A percentile compares a stretch with the other conserved stretches of the same genome.
These are phyloP conservation scores for Arbacia lixula DNA, from an alignment of 53 echinoderm and acorn worm genomes.

Conservation along the genomic window DNA sequence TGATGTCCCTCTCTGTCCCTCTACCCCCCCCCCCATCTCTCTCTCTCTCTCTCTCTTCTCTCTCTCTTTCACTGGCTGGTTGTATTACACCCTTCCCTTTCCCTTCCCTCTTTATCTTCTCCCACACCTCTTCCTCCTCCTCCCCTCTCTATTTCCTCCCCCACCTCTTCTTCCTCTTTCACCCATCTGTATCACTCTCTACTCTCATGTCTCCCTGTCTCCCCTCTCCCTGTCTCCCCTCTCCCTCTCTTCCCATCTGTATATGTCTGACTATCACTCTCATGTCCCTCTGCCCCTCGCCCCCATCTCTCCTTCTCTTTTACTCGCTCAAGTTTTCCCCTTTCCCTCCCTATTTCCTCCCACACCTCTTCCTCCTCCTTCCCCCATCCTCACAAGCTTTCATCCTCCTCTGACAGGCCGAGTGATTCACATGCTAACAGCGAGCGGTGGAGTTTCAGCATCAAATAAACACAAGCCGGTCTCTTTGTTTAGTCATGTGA, in stretches of 20 bases:
- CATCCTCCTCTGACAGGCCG: too few species aligned
- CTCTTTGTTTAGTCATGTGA: slow-evolving; percentile 49
- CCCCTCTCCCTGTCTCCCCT: not conserved
- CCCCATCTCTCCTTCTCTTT: too few species aligned
- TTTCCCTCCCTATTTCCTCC: too few species aligned
- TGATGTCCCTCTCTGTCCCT: not conserved
- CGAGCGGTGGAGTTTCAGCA: slow-evolving; percentile 37
- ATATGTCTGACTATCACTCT: slow-evolving; percentile 15
- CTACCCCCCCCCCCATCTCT: not conserved
- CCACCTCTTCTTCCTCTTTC: not conserved
- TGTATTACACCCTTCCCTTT: not conserved
- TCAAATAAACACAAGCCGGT: slow-evolving; percentile 42
- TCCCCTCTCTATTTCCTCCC: not conserved
- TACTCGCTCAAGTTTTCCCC: too few species aligned
- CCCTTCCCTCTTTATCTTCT: not conserved
- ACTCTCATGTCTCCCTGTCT: not conserved
- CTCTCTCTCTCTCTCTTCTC: not conserved
- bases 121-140: not conserved
- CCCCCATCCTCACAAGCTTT: too few species aligned
- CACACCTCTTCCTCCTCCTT: too few species aligned
- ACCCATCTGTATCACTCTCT: not conserved
- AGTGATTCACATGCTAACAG: too few species aligned
- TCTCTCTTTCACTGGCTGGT: not conserved
- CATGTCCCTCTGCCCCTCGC: not conserved
- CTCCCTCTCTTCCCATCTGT: slow-evolving; percentile 6